These are phyloP conservation scores for Lithophane semibrunnea DNA, from an alignment of 2,888 invertebrate genomes.

Conservation along the genomic window DNA sequence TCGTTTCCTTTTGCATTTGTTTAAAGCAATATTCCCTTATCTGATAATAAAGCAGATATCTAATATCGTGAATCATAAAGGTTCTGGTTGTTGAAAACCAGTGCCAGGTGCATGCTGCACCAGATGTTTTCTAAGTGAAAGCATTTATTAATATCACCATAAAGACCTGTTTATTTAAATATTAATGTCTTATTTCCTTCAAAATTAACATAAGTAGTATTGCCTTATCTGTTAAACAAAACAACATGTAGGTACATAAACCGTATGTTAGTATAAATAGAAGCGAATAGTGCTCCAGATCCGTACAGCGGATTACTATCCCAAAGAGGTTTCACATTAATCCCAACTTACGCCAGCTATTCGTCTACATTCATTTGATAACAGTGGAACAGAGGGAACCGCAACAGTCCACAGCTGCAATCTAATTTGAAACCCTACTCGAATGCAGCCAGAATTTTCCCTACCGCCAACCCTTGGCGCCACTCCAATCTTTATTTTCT, in stretches of 20 bases:
- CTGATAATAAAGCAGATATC: slow-evolving; percentile 3
- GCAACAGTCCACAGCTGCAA: slow-evolving; percentile 67
- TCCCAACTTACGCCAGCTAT: slow-evolving; percentile 52
- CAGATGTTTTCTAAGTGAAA: neutral
- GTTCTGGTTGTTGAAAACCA: neutral
- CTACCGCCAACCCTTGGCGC: slow-evolving; percentile 74
- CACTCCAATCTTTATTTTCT: slow-evolving; percentile 82
- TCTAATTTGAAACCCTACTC: slow-evolving; percentile 77
- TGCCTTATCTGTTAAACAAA: slow-evolving; percentile 16
- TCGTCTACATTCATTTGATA: slow-evolving; percentile 65
- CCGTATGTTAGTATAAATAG: slow-evolving; percentile 13
- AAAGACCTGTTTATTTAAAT: neutral
- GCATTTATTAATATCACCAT: neutral
- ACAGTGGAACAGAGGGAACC: slow-evolving; percentile 58
- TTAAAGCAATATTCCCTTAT: slow-evolving; percentile 23
- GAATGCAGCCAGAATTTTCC: slow-evolving; percentile 76
- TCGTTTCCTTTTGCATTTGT: slow-evolving; percentile 37
- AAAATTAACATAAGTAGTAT: neutral
- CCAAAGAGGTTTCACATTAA: slow-evolving; percentile 52
- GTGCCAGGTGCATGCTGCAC: neutral
- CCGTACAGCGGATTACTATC: slow-evolving; percentile 41
- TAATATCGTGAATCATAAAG: neutral
- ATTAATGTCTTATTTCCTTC: neutral
- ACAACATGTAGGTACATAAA: slow-evolving; percentile 4
- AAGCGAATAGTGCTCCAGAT: slow-evolving; percentile 30